Percentiles rank a stretch among this genome's conserved stretches.
These are phyloP conservation scores for Thamnophis elegans DNA, from an alignment of 2,797 vertebrate genomes.

Conservation along the genomic window DNA sequence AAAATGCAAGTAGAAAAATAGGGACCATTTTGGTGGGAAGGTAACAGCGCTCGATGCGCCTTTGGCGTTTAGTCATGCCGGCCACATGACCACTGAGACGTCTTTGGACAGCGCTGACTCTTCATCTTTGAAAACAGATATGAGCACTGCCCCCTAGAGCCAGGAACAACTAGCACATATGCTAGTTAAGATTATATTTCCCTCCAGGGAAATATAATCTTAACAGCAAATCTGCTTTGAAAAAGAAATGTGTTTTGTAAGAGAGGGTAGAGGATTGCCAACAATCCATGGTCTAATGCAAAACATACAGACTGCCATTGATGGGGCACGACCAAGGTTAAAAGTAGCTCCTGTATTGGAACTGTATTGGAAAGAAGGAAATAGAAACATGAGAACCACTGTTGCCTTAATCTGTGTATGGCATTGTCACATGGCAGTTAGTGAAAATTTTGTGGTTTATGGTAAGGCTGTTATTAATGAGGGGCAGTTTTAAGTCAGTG, in stretches of 20 bases:
- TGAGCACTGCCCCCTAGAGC: too few relatives aligned
- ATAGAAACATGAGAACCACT: not conserved
- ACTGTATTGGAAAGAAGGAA: not conserved
- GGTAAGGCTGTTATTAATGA: not conserved
- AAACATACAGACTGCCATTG: not conserved
- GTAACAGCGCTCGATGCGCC: too few relatives aligned
- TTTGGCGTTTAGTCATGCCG: too few relatives aligned
- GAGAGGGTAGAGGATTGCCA: conserved; percentile 6
- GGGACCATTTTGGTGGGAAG: too few relatives aligned
- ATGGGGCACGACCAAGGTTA: not conserved
- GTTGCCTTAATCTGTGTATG: not conserved
- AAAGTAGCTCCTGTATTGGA: not conserved
- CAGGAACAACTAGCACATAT: too few relatives aligned
- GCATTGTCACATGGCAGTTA: not conserved
- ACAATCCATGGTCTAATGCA: not conserved
- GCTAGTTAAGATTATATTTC: too few relatives aligned
- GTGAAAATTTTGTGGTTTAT: not conserved
- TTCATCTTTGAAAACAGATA: too few relatives aligned
- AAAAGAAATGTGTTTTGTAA: conserved; percentile 22
- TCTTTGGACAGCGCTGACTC: too few relatives aligned
- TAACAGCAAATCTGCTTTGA: conserved; percentile 12
- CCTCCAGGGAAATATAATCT: too few relatives aligned
- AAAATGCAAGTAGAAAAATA: too few relatives aligned
- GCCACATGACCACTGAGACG: too few relatives aligned
- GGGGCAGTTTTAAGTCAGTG: not conserved